Conservation (phyloP, 2,797 vertebrate species). For the Macropus fuliginosus region DNA sequence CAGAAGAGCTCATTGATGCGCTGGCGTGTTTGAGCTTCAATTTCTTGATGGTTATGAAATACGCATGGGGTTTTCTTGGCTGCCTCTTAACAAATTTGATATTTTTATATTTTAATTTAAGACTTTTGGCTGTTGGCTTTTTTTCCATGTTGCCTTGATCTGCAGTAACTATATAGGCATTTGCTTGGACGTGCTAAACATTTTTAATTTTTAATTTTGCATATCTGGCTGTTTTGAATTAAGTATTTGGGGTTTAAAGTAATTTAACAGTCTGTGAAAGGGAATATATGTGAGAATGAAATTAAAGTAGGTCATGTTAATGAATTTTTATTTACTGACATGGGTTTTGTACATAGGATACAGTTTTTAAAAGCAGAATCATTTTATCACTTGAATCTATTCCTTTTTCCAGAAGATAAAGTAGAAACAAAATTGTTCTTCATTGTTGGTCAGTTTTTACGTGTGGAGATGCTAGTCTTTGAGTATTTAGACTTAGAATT, state of each 20-base stretch:
- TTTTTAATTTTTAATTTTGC: constrained; percentile 75
- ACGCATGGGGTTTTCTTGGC: constrained; percentile 77
- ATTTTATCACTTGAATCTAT: background rate
- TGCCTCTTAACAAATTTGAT: constrained; percentile 74
- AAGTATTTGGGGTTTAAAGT: constrained; percentile 53
- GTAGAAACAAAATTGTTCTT: background rate
- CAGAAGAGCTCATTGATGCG: constrained; percentile 63
- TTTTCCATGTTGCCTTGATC: constrained; percentile 64
- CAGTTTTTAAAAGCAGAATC: background rate
- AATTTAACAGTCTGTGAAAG: constrained; percentile 66
- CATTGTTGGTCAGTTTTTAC: background rate
- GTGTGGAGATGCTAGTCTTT: background rate
- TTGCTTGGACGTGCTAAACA: constrained; percentile 72
- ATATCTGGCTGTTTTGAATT: constrained; percentile 72
- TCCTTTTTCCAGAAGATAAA: background rate
- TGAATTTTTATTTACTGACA: constrained; percentile 45
- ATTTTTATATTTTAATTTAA: constrained; percentile 64
- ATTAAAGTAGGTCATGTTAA: constrained; percentile 52
- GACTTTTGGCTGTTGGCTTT: constrained; percentile 73
- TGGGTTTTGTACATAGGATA: background rate
- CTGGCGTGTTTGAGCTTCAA: constrained; percentile 75
- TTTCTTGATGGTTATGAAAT: constrained; percentile 66
- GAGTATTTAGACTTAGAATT: background rate
- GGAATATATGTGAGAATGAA: constrained; percentile 59
- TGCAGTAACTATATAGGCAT: constrained; percentile 65